Conservation (phyloP, 2,113 vertebrate species). For the Burhinus oedicnemus region DNA sequence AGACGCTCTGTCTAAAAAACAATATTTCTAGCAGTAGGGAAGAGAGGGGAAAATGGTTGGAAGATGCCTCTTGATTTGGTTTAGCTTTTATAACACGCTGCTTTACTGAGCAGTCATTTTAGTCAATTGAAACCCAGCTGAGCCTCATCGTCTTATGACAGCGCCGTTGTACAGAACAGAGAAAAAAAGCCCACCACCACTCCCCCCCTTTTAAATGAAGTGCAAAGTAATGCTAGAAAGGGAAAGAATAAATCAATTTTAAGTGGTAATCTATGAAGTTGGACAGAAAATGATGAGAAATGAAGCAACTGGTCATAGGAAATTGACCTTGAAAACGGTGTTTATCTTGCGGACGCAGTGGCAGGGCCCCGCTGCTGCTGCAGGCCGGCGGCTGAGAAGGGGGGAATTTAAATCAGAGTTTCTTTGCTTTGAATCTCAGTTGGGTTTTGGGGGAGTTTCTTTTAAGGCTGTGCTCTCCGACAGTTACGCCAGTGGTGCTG, state of each 20-base stretch:
- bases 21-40: slow-evolving; percentile 31
- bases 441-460: slow-evolving; percentile 6
- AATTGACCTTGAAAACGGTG: slow-evolving; percentile 74
- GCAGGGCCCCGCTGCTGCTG: not conserved
- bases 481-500: not conserved
- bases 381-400: not conserved
- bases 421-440: slow-evolving; percentile 3
- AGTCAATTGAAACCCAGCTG: slow-evolving; percentile 68
- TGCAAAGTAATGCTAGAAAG: slow-evolving; percentile 61
- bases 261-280: slow-evolving; percentile 73
- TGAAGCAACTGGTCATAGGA: slow-evolving; percentile 67
- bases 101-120: slow-evolving; percentile 18
- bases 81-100: slow-evolving; percentile 18
- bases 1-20: not conserved
- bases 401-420: slow-evolving; percentile 6
- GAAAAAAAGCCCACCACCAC: not conserved
- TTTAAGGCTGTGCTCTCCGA: not conserved
- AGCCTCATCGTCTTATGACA: slow-evolving; percentile 9
- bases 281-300: slow-evolving; percentile 71
- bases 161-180: not conserved
- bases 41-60: not conserved
- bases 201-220: slow-evolving; percentile 40
- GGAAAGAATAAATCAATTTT: slow-evolving; percentile 70
- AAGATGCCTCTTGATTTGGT: slow-evolving; percentile 31
- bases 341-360: slow-evolving; percentile 39